Percentiles rank a stretch among this genome's conserved stretches.
These are phyloP conservation scores for Plectrocnemia conspersa DNA, from an alignment of 1,140 invertebrate species.

Conservation along the genomic window DNA sequence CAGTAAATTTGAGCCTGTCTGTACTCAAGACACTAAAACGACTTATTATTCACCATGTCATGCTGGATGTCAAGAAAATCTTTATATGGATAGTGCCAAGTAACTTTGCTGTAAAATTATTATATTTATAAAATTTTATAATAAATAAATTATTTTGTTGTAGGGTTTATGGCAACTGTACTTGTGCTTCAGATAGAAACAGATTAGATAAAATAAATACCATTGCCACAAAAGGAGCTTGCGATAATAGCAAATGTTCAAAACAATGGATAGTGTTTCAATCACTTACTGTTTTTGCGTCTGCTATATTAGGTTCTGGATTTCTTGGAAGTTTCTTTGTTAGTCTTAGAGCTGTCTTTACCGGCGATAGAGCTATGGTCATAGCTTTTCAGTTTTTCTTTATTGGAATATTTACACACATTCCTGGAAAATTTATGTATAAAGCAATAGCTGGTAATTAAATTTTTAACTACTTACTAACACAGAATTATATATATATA, in stretches of 20 bases:
- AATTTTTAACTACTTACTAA: too few relatives aligned
- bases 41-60: slow-evolving; percentile 68
- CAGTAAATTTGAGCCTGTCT: slow-evolving; percentile 62
- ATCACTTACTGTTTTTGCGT: slow-evolving; percentile 43
- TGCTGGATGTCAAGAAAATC: slow-evolving; percentile 57
- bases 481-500: too few relatives aligned
- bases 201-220: slow-evolving; percentile 36
- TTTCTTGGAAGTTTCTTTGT: slow-evolving; percentile 56
- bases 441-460: slow-evolving; percentile 47
- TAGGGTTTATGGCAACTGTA: slow-evolving; percentile 52
- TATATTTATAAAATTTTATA: slow-evolving; percentile 18
- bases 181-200: slow-evolving; percentile 43
- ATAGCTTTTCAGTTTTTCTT: slow-evolving; percentile 55
- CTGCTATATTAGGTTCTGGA: slow-evolving; percentile 41
- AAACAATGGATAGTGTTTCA: slow-evolving; percentile 54
- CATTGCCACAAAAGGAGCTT: slow-evolving; percentile 53
- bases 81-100: slow-evolving; percentile 41
- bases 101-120: slow-evolving; percentile 24
- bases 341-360: slow-evolving; percentile 49
- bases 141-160: slow-evolving; percentile 29
- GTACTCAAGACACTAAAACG: slow-evolving; percentile 50
- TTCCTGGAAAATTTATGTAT: slow-evolving; percentile 55
- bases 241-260: slow-evolving; percentile 50
- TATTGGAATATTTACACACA: slow-evolving; percentile 50
- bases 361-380: slow-evolving; percentile 56